Conservation (phyloP, 92 coral and sea anemone genomes). For the Porites divaricata region DNA sequence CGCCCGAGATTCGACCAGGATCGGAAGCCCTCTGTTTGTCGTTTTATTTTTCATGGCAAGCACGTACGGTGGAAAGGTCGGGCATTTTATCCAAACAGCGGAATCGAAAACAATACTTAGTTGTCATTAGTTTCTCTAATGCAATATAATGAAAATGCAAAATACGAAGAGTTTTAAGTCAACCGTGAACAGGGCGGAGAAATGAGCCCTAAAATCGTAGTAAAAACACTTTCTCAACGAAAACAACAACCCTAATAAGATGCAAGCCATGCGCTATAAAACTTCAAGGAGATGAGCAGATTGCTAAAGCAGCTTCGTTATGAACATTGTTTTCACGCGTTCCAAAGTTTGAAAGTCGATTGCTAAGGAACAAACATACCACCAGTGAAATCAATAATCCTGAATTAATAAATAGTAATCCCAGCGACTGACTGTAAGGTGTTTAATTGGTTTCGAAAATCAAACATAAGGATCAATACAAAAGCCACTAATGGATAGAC, state of each 20-base stretch:
- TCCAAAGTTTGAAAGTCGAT: conserved; percentile 19
- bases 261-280: neutral
- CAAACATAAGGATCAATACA: conserved; percentile 23
- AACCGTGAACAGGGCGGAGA: conserved; percentile 53
- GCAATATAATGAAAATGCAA: conserved; percentile 27
- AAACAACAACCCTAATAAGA: conserved; percentile 1
- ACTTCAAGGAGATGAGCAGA: no score
- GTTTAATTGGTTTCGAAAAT: conserved; percentile 15
- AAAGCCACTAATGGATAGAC: conserved; percentile 5
- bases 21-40: neutral
- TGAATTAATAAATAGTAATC: neutral
- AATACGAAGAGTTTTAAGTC: conserved; percentile 36
- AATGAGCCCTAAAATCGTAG: conserved; percentile 1
- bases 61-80: neutral
- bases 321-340: neutral
- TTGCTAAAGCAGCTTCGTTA: neutral
- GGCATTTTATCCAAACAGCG: conserved; percentile 5
- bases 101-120: neutral
- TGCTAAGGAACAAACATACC: conserved; percentile 44
- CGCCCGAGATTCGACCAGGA: neutral
- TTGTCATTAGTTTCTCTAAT: neutral
- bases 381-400: neutral
- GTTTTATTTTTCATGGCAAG: neutral
- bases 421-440: neutral
- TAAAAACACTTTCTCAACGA: conserved; percentile 25